phyloP scores from a whole-genome alignment of 2,888 invertebrate species.

The Metellina segmentata region DNA sequence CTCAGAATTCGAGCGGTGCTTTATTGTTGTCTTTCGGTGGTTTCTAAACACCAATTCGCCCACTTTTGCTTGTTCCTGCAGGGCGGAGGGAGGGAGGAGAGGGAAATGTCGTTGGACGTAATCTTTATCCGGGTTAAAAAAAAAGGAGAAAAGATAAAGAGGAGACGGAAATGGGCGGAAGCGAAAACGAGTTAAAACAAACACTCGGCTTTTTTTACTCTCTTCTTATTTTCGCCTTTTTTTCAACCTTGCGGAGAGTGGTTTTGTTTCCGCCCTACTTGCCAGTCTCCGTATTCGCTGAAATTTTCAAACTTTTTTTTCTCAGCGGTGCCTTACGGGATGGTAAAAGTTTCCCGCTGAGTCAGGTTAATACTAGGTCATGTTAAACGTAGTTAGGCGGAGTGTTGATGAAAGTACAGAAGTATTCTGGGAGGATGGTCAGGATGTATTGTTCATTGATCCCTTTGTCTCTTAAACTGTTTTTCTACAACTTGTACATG shows the following conservation, averaged over 20 bases:
- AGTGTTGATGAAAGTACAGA: background rate
- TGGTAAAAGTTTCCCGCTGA: slow-evolving; percentile 29
- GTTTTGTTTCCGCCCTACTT: slow-evolving; percentile 74
- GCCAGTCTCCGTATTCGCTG: slow-evolving; percentile 38
- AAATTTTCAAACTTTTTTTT: slow-evolving; percentile 32
- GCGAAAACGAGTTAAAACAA: slow-evolving; percentile 74
- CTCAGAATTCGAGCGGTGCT: slow-evolving; percentile 37
- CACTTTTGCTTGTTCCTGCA: slow-evolving; percentile 40
- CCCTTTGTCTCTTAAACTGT: background rate
- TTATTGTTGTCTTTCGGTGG: slow-evolving; percentile 74
- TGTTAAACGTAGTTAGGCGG: slow-evolving; percentile 21
- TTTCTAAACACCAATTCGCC: slow-evolving; percentile 74
- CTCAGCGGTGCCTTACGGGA: slow-evolving; percentile 1
- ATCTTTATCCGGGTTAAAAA: slow-evolving; percentile 36
- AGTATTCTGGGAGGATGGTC: background rate
- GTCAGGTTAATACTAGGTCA: background rate
- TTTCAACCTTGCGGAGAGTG: slow-evolving; percentile 30
- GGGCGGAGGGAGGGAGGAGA: slow-evolving; percentile 3
- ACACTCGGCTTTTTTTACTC: slow-evolving; percentile 48
- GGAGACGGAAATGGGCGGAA: slow-evolving; percentile 64
- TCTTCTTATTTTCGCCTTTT: slow-evolving; percentile 33
- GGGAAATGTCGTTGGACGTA: slow-evolving; percentile 52
- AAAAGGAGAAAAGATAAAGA: slow-evolving; percentile 38
- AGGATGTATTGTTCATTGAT: background rate
- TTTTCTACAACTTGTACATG: too few relatives aligned